Base-by-base conservation (phyloP, 2,888 invertebrate genomes). In the Melitaea athalia region DNA sequence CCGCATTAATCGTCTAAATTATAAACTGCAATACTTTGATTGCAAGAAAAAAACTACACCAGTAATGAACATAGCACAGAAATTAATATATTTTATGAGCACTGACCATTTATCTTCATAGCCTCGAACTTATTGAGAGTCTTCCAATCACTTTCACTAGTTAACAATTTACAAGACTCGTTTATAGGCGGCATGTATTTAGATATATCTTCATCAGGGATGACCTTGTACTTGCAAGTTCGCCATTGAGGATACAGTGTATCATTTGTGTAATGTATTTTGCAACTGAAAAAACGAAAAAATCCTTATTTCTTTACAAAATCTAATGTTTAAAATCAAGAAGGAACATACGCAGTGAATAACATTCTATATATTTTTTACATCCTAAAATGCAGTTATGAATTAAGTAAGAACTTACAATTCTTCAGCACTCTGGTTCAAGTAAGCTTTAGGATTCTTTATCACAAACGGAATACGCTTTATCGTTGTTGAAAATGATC, bases 161-260 rank as follows among this genome's bases (percentile, higher is more conserved):
- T 64, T 67, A 76, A 83, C n/a, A 94, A 78, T 79, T 90, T 85
- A 81, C 95, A 94, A 0, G 95, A 95, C 72, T 89, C 79, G 68
- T 89, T 85, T 47, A 92, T 62, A 38, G 85, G 79, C 3, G 95
- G 95, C 71, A 95, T 78, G 79, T 94, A 95, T 38, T 85, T 77
- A 0, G 72, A 70, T 5, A 88, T 69, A 33, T 91, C 82, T 0
- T 85, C 79, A n/a, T 85, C 79, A 14, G 83, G 72, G 38, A 95
- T 75, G 43, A 86, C 70, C 38, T 79, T 79, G 72, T 84, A 86
- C n/a, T 77, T 67, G 72, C 85, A 85, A 15, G 78, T 80, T 14
- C 70, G 75, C 81, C 92, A 88, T 24, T 89, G 78, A 7, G 85
- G 75, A 74, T 92, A 94, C 66, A 94, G 78, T 11, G 74, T 78